phyloP scores from a whole-genome alignment of 2,888 invertebrate genomes.

The Ichneumoninae sp. region DNA sequence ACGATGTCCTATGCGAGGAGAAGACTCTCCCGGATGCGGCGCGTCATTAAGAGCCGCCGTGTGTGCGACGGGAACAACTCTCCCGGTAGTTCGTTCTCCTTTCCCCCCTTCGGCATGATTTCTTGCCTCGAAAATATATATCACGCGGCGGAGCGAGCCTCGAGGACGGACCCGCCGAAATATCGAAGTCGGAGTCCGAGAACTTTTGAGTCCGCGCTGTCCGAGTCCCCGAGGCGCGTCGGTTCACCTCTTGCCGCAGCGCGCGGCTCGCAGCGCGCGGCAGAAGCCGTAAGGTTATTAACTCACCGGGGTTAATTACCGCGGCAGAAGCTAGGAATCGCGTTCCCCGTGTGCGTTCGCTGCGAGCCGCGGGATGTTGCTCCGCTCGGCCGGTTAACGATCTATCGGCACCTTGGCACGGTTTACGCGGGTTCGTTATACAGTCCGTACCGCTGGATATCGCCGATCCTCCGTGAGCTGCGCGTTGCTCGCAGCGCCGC shows the following conservation, averaged over 20 bases:
- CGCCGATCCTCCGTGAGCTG: slow-evolving; percentile 21
- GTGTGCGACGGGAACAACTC: slow-evolving; percentile 26
- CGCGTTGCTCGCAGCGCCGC: slow-evolving; percentile 8
- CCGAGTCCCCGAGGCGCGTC: slow-evolving; percentile 6
- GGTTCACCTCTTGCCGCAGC: slow-evolving; percentile 40
- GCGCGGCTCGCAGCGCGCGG: slow-evolving; percentile 28
- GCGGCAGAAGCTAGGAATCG: slow-evolving; percentile 43
- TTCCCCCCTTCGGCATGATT: slow-evolving; percentile 36
- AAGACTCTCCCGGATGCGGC: slow-evolving; percentile 79
- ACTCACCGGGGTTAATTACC: slow-evolving; percentile 76
- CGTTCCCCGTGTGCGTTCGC: slow-evolving; percentile 12
- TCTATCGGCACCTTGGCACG: slow-evolving; percentile 76
- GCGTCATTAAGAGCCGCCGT: slow-evolving; percentile 78
- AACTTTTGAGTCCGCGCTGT: slow-evolving; percentile 37
- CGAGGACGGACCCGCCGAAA: background rate
- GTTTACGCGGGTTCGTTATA: slow-evolving; percentile 51
- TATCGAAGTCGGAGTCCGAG: slow-evolving; percentile 13
- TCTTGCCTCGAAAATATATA: slow-evolving; percentile 46
- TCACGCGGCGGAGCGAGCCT: slow-evolving; percentile 2
- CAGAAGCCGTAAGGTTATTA: slow-evolving; percentile 73
- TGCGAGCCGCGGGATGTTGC: slow-evolving; percentile 21
- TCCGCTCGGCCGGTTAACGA: slow-evolving; percentile 75
- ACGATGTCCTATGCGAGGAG: slow-evolving; percentile 74
- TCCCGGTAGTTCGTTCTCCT: slow-evolving; percentile 29
- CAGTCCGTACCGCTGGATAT: slow-evolving; percentile 15